Evolutionary conservation across 2,797 vertebrate species (phyloP).

Genomic region (Gorsachius magnificus): DNA sequence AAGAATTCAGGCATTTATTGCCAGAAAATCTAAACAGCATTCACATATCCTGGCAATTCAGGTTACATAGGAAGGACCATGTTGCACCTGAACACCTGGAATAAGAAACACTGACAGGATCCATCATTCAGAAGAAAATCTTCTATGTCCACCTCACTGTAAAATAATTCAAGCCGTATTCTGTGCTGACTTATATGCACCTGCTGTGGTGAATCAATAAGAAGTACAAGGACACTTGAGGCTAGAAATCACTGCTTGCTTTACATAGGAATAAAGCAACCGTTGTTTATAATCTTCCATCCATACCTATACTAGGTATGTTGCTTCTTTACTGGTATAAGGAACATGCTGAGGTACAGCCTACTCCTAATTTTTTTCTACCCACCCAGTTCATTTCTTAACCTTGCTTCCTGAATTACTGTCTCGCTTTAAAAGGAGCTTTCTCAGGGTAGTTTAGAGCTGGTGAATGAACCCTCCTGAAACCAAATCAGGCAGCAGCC

Average conservation of each 20-base stretch:
- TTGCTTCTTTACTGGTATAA: neutral
- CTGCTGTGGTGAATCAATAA: neutral
- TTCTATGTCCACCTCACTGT: neutral
- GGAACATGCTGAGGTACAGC: neutral
- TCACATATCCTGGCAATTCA: neutral
- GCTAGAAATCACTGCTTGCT: neutral
- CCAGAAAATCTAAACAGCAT: neutral
- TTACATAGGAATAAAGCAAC: neutral
- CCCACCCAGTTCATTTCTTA: neutral
- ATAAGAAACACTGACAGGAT: neutral
- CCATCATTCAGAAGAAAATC: neutral
- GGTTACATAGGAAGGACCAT: neutral
- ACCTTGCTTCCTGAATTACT: neutral
- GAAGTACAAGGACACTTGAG: neutral
- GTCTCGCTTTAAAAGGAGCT: neutral
- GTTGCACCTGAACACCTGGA: neutral
- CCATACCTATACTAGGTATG: neutral
- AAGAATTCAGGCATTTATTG: neutral
- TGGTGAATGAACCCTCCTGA: neutral
- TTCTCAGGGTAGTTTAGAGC: neutral
- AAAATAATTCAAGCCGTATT: neutral
- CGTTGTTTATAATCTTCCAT: neutral
- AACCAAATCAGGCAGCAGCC: neutral
- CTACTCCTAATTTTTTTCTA: neutral
- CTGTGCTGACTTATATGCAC: neutral